These are phyloP conservation scores for Petromus typicus DNA, from an alignment of 2,113 vertebrate genomes.

Conservation along the genomic window DNA sequence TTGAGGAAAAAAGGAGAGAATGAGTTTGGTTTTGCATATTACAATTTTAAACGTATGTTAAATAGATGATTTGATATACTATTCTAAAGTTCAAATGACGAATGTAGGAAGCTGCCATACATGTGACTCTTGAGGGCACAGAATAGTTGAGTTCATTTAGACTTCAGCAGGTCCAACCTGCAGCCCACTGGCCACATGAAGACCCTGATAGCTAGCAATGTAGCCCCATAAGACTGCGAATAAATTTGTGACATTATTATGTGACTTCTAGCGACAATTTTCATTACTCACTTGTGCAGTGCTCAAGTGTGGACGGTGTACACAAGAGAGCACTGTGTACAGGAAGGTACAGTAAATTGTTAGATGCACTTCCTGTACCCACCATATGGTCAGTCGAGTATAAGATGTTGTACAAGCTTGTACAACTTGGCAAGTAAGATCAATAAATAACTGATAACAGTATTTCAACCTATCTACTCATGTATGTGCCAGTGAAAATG, in stretches of 20 bases:
- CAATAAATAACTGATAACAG: background rate
- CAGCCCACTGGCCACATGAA: background rate
- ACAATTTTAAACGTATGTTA: constrained; percentile 10
- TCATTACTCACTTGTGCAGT: background rate
- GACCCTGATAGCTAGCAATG: background rate
- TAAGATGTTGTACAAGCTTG: background rate
- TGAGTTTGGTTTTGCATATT: background rate
- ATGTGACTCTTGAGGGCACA: background rate
- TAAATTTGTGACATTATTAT: background rate
- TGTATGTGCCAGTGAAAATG: no score
- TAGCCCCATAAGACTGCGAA: background rate
- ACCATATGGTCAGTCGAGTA: background rate
- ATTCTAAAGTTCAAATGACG: background rate
- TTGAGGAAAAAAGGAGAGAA: background rate
- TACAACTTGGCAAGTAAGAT: background rate
- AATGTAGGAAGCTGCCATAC: constrained; percentile 36
- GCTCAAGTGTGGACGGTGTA: background rate
- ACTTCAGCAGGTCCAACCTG: background rate
- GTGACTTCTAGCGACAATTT: background rate
- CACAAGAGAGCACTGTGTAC: background rate
- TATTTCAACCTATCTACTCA: background rate
- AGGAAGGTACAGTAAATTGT: background rate
- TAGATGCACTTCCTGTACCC: background rate
- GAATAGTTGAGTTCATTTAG: constrained; percentile 11
- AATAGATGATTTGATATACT: background rate